These are phyloP conservation scores for Tigriopus japonicus DNA, from an alignment of 1,140 invertebrate species.

Conservation along the genomic window DNA sequence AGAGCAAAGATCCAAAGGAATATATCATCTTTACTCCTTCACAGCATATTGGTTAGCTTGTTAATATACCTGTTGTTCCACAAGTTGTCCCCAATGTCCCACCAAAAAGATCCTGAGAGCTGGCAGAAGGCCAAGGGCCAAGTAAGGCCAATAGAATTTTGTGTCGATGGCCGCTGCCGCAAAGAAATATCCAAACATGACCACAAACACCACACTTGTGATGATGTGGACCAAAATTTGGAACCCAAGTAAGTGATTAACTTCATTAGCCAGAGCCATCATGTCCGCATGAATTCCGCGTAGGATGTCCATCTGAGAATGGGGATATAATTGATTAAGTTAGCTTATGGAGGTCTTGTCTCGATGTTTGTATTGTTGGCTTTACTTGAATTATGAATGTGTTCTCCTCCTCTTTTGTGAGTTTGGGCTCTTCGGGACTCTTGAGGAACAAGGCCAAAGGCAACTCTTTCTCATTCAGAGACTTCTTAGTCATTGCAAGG, in stretches of 20 bases:
- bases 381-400: not conserved
- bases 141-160: not conserved
- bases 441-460: not conserved
- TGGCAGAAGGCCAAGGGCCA: not conserved
- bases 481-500: not conserved
- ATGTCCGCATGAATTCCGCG: not conserved
- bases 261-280: not conserved
- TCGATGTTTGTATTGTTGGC: too few relatives aligned
- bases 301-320: not conserved
- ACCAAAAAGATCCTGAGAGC: not conserved
- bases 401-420: not conserved
- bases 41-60: not conserved
- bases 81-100: not conserved
- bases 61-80: not conserved
- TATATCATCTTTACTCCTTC: not conserved
- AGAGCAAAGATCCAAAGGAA: too few relatives aligned
- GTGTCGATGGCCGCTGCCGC: not conserved
- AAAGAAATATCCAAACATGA: conserved; percentile 9
- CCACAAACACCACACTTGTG: not conserved
- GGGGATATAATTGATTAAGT: too few relatives aligned
- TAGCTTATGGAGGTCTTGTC: too few relatives aligned
- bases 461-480: not conserved
- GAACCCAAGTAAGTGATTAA: conserved; percentile 8
- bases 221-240: conserved; percentile 2
- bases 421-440: not conserved